Percentiles rank a stretch among this genome's conserved stretches.
phyloP scores from a whole-genome alignment of 2,797 vertebrate genomes.

The Danio aesculapii region DNA sequence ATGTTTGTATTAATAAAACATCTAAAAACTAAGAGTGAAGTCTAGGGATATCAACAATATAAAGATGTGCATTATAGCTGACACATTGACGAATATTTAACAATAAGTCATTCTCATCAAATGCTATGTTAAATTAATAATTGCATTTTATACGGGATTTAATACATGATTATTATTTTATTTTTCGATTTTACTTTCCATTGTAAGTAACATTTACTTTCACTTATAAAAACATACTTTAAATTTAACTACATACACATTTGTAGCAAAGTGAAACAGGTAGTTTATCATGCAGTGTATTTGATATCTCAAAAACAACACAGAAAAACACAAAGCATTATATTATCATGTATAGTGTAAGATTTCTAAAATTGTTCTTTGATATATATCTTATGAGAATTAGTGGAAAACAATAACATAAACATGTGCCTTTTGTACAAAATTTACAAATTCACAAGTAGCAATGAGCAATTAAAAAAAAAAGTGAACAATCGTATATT shows the following conservation, averaged over 20 bases:
- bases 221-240: background rate
- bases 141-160: no score
- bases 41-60: no score
- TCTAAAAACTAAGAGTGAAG: no score
- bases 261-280: background rate
- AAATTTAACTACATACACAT: background rate
- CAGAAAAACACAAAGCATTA: background rate
- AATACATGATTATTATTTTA: no score
- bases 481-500: background rate
- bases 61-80: no score
- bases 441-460: background rate
- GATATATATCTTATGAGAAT: no score
- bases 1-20: no score
- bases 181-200: background rate
- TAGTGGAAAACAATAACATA: background rate
- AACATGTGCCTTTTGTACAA: background rate
- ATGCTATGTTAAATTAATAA: no score
- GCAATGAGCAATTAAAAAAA: background rate
- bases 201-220: background rate
- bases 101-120: no score
- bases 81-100: no score
- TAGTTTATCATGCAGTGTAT: background rate
- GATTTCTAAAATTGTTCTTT: background rate
- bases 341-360: no score
- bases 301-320: background rate